Base-by-base conservation (phyloP, 37 sponge, comb jelly and placozoan genomes). In the Bolinopsis microptera region DNA sequence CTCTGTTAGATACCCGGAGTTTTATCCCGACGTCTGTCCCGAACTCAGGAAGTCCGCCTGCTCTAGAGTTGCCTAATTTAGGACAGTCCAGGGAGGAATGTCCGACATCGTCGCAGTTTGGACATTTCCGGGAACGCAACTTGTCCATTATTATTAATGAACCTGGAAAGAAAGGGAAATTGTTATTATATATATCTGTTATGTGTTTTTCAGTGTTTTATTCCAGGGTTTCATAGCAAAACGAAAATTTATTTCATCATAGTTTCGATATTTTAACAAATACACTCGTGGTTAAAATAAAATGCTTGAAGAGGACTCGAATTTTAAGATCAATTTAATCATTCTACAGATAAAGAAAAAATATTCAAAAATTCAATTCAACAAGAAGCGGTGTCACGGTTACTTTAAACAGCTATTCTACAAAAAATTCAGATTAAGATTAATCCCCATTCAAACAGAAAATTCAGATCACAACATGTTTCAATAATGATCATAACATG, bases 81-180 rank as follows among this genome's bases (percentile, higher is more conserved):
- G 90, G 90, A 23, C 90, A 86, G 90, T 86, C 90, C 26, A 86
- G n/a, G 1, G 90, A 41, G n/a, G 90, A 86, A 48, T 86, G 90
- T n/a, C 90, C 90, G n/a, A 38, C 25, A 24, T 86, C 90, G 61
- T 41, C 90, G 48, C 90, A 86, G 23, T 86, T 34, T n/a, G 90
- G 48, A 86, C 90, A 86, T 40, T 38, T 86, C 26, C 90, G 90
- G 61, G 90, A 86, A 23, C 27, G 80, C 27, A 77, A 32, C 80
- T 77, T 77, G 80, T 77, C 80, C 80, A 77, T 77, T 32, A 48
- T 48, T 77, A 34, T 70, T 70, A 70, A 25, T 70, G 74, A n/a
- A 28, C 74, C 74, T 70, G 74, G 18, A 70, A 70, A 70, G 8
- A 30, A 28, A 67, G 68, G 68, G 13, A 18, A 67, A 67, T n/a